These are phyloP conservation scores for Noturus placidus DNA, from an alignment of 2,113 vertebrate species.

Conservation along the genomic window DNA sequence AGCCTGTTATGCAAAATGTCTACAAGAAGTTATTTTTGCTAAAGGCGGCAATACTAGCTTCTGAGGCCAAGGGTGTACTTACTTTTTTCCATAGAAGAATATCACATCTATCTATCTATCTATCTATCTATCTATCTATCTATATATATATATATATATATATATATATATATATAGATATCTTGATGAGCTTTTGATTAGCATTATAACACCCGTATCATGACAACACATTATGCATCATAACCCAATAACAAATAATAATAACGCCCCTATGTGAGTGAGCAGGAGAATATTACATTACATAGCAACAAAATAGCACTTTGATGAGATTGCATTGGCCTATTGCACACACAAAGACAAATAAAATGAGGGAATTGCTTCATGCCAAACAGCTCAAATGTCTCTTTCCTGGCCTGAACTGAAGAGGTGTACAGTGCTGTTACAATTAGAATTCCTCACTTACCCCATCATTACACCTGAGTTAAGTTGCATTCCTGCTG, in stretches of 20 bases:
- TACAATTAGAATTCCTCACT: slow-evolving; percentile 42
- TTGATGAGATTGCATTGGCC: slow-evolving; percentile 32
- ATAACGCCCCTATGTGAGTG: slow-evolving; percentile 3
- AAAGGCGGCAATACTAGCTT: too few relatives aligned
- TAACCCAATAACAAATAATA: background rate
- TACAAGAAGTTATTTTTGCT: too few relatives aligned
- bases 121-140: background rate
- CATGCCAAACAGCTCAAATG: slow-evolving; percentile 28
- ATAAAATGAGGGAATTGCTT: slow-evolving; percentile 40
- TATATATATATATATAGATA: background rate
- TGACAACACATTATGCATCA: slow-evolving; percentile 31
- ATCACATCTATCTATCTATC: too few relatives aligned
- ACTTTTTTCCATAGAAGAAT: too few relatives aligned
- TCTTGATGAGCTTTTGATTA: background rate
- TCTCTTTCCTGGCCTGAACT: slow-evolving; percentile 30
- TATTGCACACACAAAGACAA: slow-evolving; percentile 19
- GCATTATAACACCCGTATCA: background rate
- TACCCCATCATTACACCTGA: slow-evolving; percentile 20
- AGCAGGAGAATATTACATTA: slow-evolving; percentile 34
- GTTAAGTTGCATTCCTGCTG: slow-evolving; percentile 10
- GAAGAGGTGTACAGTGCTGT: background rate
- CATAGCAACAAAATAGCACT: slow-evolving; percentile 30
- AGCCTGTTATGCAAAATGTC: too few relatives aligned
- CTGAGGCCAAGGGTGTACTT: too few relatives aligned
- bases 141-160: background rate